These are phyloP conservation scores for Lichenostomus cassidix DNA, from an alignment of 2,113 vertebrate species.

Conservation along the genomic window DNA sequence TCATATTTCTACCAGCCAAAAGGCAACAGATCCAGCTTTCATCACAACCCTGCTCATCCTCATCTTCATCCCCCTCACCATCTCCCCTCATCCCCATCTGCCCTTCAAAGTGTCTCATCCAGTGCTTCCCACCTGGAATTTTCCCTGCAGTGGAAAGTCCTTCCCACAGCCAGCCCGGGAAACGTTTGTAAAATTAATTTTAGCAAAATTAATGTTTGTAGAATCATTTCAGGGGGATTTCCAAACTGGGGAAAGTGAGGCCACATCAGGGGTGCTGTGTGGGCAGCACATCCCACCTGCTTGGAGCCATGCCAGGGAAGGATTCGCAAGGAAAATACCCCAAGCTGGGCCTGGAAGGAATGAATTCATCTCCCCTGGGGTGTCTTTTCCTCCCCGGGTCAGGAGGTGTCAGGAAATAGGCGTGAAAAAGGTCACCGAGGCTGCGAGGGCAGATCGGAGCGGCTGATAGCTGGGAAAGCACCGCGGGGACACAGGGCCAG, in stretches of 20 bases:
- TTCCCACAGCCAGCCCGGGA: not conserved
- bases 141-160: accelerated
- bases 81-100: too few species aligned
- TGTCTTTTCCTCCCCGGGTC: not conserved
- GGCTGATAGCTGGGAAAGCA: not conserved
- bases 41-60: not conserved
- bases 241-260: not conserved
- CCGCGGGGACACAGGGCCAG: accelerated
- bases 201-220: too few species aligned
- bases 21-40: not conserved
- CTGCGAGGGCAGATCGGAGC: not conserved
- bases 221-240: not conserved
- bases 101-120: not conserved
- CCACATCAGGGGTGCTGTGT: accelerated
- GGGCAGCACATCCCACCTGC: not conserved
- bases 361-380: not conserved
- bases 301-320: accelerated
- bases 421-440: not conserved
- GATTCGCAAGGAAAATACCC: not conserved
- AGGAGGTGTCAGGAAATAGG: not conserved
- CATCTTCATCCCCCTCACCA: too few species aligned
- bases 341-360: not conserved
- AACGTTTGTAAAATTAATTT: not conserved
- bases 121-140: accelerated
- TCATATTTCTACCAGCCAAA: too few species aligned